phyloP scores from a whole-genome alignment of 2,797 vertebrate species.

The Acanthornis magna region DNA sequence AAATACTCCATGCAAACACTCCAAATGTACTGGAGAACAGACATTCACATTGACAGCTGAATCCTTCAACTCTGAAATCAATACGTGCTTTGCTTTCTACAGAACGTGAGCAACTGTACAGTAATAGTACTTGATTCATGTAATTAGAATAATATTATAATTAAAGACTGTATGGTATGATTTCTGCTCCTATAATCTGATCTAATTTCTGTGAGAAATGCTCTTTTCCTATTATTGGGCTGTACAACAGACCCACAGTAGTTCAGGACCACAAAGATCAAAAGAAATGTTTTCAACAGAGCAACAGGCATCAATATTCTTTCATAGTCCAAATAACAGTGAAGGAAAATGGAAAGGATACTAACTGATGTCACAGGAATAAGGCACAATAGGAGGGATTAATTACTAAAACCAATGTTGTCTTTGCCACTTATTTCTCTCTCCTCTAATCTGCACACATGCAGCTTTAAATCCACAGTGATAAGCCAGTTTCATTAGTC shows the following conservation, averaged over 20 bases:
- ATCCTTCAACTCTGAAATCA: conserved; percentile 15
- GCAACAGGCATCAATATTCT: not conserved
- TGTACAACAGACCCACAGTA: not conserved
- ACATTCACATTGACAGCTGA: not conserved
- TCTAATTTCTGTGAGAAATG: not conserved
- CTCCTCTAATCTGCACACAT: not conserved
- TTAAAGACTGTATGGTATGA: not conserved
- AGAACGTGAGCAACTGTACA: not conserved
- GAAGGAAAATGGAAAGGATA: not conserved
- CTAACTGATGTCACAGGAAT: not conserved
- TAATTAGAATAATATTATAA: not conserved
- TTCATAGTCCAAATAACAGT: not conserved
- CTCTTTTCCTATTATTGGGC: not conserved
- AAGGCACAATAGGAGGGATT: not conserved
- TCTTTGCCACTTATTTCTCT: not conserved
- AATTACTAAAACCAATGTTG: not conserved
- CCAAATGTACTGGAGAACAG: not conserved
- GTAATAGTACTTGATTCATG: not conserved
- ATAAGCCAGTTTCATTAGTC: not conserved
- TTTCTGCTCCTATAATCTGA: not conserved
- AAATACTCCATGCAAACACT: not conserved
- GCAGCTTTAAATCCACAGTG: not conserved
- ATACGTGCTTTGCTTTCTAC: not conserved
- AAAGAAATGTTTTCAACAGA: not conserved
- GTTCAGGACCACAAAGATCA: not conserved